Evolutionary conservation across 2,113 vertebrate species (phyloP).

Genomic region (Pomatostomus ruficeps): DNA sequence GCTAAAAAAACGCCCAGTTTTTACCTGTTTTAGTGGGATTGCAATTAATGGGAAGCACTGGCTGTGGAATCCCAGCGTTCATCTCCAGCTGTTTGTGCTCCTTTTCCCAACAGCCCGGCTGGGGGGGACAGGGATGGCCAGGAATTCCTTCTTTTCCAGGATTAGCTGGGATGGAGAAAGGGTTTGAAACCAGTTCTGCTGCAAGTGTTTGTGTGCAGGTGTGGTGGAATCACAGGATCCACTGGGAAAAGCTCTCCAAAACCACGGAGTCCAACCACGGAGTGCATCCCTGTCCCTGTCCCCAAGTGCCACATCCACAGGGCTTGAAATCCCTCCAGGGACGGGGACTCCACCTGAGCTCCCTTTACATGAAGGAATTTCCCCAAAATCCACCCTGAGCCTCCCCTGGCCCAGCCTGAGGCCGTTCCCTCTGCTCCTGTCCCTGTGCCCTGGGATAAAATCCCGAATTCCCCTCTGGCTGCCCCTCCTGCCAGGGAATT

Average conservation of each 20-base stretch:
- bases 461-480: not conserved
- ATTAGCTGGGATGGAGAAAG: not conserved
- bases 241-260: accelerated
- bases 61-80: not conserved
- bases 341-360: not conserved
- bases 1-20: not conserved
- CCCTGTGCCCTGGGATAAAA: not conserved
- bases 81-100: not conserved
- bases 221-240: not conserved
- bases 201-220: not conserved
- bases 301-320: not conserved
- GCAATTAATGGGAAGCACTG: not conserved
- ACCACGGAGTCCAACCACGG: not conserved
- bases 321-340: not conserved
- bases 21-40: not conserved
- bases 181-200: not conserved
- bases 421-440: not conserved
- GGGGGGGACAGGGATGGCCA: not conserved
- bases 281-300: not conserved
- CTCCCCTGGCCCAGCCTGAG: not conserved
- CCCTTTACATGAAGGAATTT: not conserved
- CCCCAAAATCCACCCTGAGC: accelerated
- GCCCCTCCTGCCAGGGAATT: not conserved
- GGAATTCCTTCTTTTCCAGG: not conserved
- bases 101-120: not conserved